A percentile compares a stretch with the other conserved stretches of the same genome.
These are phyloP conservation scores for Gisinianus flammeolus DNA, from an alignment of 2,888 invertebrate species.

Conservation along the genomic window DNA sequence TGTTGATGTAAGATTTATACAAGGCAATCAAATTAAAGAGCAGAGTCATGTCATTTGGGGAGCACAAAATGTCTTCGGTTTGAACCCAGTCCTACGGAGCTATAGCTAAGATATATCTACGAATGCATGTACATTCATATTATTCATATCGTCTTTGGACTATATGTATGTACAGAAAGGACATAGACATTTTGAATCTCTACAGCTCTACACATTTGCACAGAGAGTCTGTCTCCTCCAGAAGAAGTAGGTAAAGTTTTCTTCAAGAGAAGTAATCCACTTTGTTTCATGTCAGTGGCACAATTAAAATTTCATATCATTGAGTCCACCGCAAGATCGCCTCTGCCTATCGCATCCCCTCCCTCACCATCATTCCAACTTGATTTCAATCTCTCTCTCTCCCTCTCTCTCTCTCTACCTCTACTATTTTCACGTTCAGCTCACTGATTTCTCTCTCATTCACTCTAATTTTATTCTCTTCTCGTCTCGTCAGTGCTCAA, in stretches of 20 bases:
- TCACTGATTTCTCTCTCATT: background rate
- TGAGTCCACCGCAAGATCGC: background rate
- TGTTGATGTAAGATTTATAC: background rate
- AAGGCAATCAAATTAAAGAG: slow-evolving; percentile 5
- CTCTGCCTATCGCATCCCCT: background rate
- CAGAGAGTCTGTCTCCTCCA: no score
- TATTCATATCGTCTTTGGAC: no score
- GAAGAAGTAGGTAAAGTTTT: slow-evolving; percentile 8
- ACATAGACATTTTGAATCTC: no score
- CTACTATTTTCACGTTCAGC: background rate
- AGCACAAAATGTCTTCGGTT: background rate
- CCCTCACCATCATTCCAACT: background rate
- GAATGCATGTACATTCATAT: no score
- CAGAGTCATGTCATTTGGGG: slow-evolving; percentile 2
- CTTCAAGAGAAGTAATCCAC: slow-evolving; percentile 9
- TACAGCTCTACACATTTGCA: no score
- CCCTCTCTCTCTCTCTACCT: background rate
- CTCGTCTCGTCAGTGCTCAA: background rate
- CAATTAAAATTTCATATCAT: slow-evolving; percentile 39
- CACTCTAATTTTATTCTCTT: no score
- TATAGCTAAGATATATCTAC: no score
- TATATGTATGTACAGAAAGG: no score
- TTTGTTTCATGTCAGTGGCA: slow-evolving; percentile 48
- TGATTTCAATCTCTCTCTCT: slow-evolving; percentile 2
- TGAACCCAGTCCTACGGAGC: no score